These are phyloP conservation scores for Anoplolepis gracilipes DNA, from an alignment of 1,140 invertebrate genomes.

Conservation along the genomic window DNA sequence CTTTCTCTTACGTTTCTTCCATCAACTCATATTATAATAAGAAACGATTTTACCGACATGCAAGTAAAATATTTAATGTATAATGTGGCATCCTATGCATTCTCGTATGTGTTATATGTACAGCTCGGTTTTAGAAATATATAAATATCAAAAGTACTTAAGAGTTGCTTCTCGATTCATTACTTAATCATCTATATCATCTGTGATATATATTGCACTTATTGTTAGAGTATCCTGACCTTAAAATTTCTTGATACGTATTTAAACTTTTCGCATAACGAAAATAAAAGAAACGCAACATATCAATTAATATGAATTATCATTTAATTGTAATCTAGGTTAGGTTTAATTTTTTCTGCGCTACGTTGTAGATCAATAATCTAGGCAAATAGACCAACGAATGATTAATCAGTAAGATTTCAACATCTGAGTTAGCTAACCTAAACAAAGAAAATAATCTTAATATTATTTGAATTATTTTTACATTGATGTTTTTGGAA, in stretches of 20 bases:
- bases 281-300: background rate
- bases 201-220: background rate
- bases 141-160: background rate
- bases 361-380: background rate
- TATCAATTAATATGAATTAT: background rate
- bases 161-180: background rate
- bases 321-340: background rate
- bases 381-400: background rate
- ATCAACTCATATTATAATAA: background rate
- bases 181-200: background rate
- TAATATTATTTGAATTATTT: conserved; percentile 6
- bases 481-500: conserved; percentile 19
- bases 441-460: conserved; percentile 19
- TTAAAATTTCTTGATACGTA: background rate
- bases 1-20: background rate
- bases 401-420: background rate
- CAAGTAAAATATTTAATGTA: background rate
- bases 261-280: background rate
- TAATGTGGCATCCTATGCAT: background rate
- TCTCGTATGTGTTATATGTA: too few relatives aligned
- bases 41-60: conserved; percentile 8
- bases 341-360: background rate
- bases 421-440: background rate
- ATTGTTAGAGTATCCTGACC: too few relatives aligned
- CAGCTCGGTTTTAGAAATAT: background rate